Base-by-base conservation (phyloP, 2,113 vertebrate species). In the Crotophaga sulcirostris region DNA sequence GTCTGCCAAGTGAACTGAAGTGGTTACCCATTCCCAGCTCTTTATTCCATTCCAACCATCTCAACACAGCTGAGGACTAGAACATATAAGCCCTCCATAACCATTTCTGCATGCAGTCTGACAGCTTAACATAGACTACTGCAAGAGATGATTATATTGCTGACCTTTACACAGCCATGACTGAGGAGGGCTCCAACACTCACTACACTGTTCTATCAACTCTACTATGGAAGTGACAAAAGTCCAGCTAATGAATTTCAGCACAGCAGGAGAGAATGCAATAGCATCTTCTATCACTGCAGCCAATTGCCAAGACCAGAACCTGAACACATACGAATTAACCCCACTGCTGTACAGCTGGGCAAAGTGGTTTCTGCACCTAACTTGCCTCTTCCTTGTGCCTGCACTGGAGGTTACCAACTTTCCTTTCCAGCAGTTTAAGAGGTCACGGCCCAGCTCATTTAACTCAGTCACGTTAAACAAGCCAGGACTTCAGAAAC, bases 161-260 rank as follows among this genome's bases (percentile, higher is more conserved):
- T 42, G 64, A 63, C 75, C 36, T 91, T 87, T 51, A 45, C 23
- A 85, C 5, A 76, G 45, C 54, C 15, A 23, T 0, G 8, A 62
- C 13, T 1, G 2, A 83, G 28, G 19, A 79, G 4, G 9, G 15
- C 36, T 85, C 49, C 45, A 83, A 31, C 6, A 9, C 44, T 20
- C 51, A 25, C 34, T 72, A 1, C 5, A n/a, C n/a, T n/a, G n/a
- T n/a, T 54, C 31, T 67, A 31, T 17, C 49, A 58, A 2, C 0
- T 0, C 44, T 45, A 29, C 18, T 0, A 0, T 13, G 16, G 25
- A 80, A 82, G 18, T 52, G 66, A 64, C n/a, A 55, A 70, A 38
- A 6, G 9, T n/a, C 29, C 63, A 88, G 67, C 14, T 44, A 66
- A 62, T 17, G 23, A 20, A 26, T 45, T 63, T 36, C 36, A 79